Evolutionary conservation across 1,140 invertebrate genomes (phyloP), one percentile per base, ranked within the genome.

Genomic region (Drosophila sulfurigaster): DNA sequence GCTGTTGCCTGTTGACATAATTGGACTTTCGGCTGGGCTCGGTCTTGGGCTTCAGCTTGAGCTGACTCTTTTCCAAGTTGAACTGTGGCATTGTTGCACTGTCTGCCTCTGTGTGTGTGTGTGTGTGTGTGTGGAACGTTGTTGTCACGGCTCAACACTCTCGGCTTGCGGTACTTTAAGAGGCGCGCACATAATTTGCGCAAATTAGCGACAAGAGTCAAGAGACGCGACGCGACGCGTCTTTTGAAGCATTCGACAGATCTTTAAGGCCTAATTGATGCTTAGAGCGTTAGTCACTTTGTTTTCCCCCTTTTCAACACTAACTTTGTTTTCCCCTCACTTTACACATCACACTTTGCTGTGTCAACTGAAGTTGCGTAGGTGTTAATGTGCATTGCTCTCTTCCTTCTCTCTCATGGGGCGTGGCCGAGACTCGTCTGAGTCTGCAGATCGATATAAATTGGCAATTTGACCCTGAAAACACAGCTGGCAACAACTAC

Each of bases 131-230:
- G 13, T 64, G 11, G 51, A 60, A 45, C 49, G 69, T 67, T 76
- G 77, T 72, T 76, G 77, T 72, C 77, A 76, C 75, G 75, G 63
- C 78, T 30, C 49, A 80, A 56, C 77, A 82, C 81, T 88, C 83
- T 88, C 83, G 81, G 74, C 81, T 88, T 81, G 81, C 85, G 85
- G 85, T 88, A 88, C 85, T 88, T 85, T 89, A 72, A 89, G 85
- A 81, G 81, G 68, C 85, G 49, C 78, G 85, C 85, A 89, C 85
- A 89, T 89, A 89, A 89, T 89, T 89, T 85, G 81, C 85, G 75
- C 85, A 89, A 89, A 89, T 89, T 88, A 83, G 85, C 85, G 81
- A 89, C 85, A 75, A 89, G 85, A 85, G 85, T 81, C 85, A 78
- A 77, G 71, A 64, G 79, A 68, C 81, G 20, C 20, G 20, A 25